Percentiles rank a stretch among this genome's conserved stretches.
Evolutionary conservation across 2,888 invertebrate species (phyloP).

Genomic region (Microplitis deprimator): DNA sequence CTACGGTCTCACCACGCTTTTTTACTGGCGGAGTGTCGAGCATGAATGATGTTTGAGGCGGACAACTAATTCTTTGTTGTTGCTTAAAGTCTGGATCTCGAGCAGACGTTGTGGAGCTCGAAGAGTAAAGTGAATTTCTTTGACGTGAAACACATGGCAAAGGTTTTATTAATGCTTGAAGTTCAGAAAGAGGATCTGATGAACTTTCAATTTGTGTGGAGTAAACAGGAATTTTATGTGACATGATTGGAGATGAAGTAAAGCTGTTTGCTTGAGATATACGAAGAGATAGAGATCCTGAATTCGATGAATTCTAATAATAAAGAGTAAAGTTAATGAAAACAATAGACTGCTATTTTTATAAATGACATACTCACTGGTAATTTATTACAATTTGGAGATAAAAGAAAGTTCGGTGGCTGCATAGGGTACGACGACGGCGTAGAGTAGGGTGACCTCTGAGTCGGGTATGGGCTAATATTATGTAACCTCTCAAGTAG

Average conservation of each 20-base stretch:
- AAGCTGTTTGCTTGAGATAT: slow-evolving; percentile 66
- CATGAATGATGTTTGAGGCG: slow-evolving; percentile 5
- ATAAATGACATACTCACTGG: slow-evolving; percentile 55
- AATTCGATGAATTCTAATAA: slow-evolving; percentile 54
- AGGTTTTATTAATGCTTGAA: slow-evolving; percentile 66
- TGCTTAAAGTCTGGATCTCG: slow-evolving; percentile 26
- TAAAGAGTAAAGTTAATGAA: neutral
- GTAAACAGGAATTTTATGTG: slow-evolving; percentile 67
- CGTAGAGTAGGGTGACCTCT: slow-evolving; percentile 64
- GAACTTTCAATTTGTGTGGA: slow-evolving; percentile 63
- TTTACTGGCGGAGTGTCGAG: neutral
- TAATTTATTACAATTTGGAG: slow-evolving; percentile 60
- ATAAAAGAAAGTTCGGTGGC: slow-evolving; percentile 62
- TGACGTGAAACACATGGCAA: slow-evolving; percentile 55
- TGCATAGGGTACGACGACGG: slow-evolving; percentile 64
- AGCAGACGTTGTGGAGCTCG: slow-evolving; percentile 24
- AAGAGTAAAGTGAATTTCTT: slow-evolving; percentile 44
- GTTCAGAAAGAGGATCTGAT: slow-evolving; percentile 54
- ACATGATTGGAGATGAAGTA: slow-evolving; percentile 66
- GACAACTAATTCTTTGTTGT: slow-evolving; percentile 39
- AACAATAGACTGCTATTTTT: neutral
- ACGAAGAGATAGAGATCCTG: slow-evolving; percentile 61
- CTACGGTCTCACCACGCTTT: too few relatives aligned
- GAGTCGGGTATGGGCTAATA: slow-evolving; percentile 70
- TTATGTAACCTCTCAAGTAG: slow-evolving; percentile 73